Conservation (phyloP, 2,888 invertebrate species). For the Drosophila longiperda region DNA sequence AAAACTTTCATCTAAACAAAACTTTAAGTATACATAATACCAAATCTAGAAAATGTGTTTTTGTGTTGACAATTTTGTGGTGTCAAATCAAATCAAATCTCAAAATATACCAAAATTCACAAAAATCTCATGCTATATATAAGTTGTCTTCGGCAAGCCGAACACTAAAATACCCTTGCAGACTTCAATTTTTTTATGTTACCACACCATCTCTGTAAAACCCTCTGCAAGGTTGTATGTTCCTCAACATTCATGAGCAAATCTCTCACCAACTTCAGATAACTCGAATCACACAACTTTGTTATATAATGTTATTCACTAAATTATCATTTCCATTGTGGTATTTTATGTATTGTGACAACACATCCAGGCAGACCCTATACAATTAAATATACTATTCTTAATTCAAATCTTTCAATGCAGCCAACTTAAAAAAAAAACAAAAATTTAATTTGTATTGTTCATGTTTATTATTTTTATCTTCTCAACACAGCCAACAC, state of each 20-base stretch:
- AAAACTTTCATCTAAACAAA: slow-evolving; percentile 84
- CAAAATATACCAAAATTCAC: slow-evolving; percentile 19
- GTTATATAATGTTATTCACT: background rate
- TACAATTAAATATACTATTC: background rate
- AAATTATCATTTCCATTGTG: slow-evolving; percentile 2
- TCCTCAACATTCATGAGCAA: slow-evolving; percentile 16
- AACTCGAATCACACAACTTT: slow-evolving; percentile 5
- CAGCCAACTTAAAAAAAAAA: slow-evolving; percentile 9
- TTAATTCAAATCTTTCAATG: background rate
- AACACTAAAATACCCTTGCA: slow-evolving; percentile 44
- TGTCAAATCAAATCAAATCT: slow-evolving; percentile 39
- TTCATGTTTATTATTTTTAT: slow-evolving; percentile 2
- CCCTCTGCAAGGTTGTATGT: slow-evolving; percentile 34
- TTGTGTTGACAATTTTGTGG: slow-evolving; percentile 48
- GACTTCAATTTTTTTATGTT: background rate
- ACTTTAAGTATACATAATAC: slow-evolving; percentile 83
- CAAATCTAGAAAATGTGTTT: slow-evolving; percentile 67
- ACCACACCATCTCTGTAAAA: background rate
- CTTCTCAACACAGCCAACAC: slow-evolving; percentile 17
- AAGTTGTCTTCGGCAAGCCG: slow-evolving; percentile 36
- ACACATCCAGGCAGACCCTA: background rate
- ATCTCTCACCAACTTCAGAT: slow-evolving; percentile 3
- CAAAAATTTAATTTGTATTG: background rate
- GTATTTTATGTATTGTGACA: background rate
- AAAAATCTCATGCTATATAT: slow-evolving; percentile 11